Evolutionary conservation across 2,888 invertebrate genomes (phyloP), one percentile per base, ranked within the genome.

Genomic region (Trimorus sp.): DNA sequence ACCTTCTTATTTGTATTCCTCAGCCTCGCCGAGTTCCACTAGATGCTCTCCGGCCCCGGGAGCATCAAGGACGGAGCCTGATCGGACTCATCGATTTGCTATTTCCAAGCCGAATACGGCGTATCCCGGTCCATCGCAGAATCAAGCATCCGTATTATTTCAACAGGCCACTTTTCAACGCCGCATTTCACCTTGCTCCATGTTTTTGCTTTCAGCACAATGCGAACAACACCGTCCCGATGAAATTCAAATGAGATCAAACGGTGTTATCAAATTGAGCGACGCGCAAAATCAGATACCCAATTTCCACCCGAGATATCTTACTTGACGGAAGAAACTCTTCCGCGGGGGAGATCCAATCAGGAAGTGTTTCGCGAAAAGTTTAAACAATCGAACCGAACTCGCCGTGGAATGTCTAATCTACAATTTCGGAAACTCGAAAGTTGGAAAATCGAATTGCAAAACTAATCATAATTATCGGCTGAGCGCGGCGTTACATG

Each of bases 1-100:
- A 73, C 79, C 79, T 68, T 70, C 71, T 79, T 73, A 78, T 82
- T 82, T 71, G 75, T 79, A 83, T 83, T 66, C 60, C 71, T 75
- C 48, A 40, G 70, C 40, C 58, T 40, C 45, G 42, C 70, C 60
- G 42, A 51, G n/a, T 54, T 65, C 65, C 63, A 15, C 68, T 65
- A 11, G 74, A 12, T 37, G 14, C 42, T 42, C 8, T 45, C 58
- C 51, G 60, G 71, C 58, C 63, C 54, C 38, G 16, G 37, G 66
- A 65, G 38, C 45, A 53, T 70, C 66, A 45, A 63, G 37, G 63
- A 74, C 74, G 59, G 70, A 59, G 74, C 63, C 62, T 75, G 75
- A 83, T 79, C 79, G 78, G 76, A 40, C 70, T 48, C 60, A 79
- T 79, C 79, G 77, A 76, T 83, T 69, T 73, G 73, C 65, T 56